Evolutionary conservation across 35 echinoderm and acorn worm genomes (phyloP).

Genomic region (Apostichopus parvimensis): DNA sequence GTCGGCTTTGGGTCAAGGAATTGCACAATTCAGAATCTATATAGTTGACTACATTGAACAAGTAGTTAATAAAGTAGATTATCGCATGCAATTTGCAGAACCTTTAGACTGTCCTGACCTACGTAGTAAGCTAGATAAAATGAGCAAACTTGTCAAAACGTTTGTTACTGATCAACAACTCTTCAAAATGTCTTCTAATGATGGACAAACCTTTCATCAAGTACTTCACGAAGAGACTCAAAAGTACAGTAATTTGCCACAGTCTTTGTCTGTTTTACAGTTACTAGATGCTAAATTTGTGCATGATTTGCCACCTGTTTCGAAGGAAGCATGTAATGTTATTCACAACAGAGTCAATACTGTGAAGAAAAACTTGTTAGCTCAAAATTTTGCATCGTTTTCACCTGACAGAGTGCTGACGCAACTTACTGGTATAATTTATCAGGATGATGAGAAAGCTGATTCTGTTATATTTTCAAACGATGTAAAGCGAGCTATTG

Average conservation of each 20-base stretch:
- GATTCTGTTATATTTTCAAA: not conserved
- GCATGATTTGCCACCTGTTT: not conserved
- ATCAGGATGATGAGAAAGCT: not conserved
- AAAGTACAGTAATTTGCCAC: not conserved
- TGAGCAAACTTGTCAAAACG: not conserved
- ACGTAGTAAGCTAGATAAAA: not conserved
- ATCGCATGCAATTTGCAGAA: not conserved
- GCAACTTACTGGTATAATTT: not conserved
- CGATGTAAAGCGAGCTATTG: not conserved
- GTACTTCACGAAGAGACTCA: not conserved
- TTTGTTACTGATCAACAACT: too few species aligned
- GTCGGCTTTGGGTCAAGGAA: not conserved
- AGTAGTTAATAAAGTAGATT: not conserved
- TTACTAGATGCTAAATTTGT: not conserved
- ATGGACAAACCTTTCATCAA: too few species aligned
- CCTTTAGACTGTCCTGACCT: not conserved
- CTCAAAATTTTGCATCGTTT: not conserved
- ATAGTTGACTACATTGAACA: not conserved
- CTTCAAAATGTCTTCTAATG: too few species aligned
- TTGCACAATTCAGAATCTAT: not conserved
- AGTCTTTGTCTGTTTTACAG: not conserved
- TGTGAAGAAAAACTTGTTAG: not conserved
- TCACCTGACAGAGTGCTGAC: not conserved
- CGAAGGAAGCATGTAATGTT: not conserved
- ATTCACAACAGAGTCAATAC: not conserved